A percentile compares a stretch with the other conserved stretches of the same genome.
Conservation (phyloP, 2,113 vertebrate genomes). For the Thermophis baileyi region DNA sequence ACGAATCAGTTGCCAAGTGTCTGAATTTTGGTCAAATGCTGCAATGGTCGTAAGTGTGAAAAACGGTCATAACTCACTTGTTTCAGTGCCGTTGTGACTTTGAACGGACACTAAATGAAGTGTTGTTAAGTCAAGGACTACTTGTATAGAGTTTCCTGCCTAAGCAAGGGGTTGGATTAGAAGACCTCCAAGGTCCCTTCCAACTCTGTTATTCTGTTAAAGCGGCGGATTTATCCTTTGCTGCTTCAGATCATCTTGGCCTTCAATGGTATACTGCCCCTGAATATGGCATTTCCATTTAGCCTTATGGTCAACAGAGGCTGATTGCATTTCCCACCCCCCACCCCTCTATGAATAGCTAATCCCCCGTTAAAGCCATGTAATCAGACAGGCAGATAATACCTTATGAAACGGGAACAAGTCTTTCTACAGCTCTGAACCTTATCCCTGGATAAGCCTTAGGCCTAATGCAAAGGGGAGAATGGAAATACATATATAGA, state of each 20-base stretch:
- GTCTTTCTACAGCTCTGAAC: background rate
- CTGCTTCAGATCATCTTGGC: background rate
- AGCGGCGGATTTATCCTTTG: background rate
- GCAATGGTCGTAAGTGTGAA: background rate
- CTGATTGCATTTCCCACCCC: background rate
- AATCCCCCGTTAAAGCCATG: background rate
- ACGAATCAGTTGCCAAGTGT: background rate
- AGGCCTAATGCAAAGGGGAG: background rate
- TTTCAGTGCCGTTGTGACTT: background rate
- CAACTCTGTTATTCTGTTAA: background rate
- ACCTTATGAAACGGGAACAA: background rate
- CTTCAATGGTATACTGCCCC: background rate
- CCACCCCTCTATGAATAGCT: background rate
- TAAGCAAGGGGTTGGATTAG: background rate
- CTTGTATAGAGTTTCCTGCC: background rate
- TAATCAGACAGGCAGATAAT: background rate
- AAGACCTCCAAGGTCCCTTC: background rate
- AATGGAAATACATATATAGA: background rate
- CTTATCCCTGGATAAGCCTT: background rate
- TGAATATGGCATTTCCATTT: background rate
- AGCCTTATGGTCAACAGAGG: background rate
- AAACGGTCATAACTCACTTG: background rate
- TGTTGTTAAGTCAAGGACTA: background rate
- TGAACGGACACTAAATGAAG: background rate
- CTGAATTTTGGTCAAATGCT: background rate